Evolutionary conservation across 64 coral and sea anemone species (phyloP).

Genomic region (Stichodactyla helianthus): DNA sequence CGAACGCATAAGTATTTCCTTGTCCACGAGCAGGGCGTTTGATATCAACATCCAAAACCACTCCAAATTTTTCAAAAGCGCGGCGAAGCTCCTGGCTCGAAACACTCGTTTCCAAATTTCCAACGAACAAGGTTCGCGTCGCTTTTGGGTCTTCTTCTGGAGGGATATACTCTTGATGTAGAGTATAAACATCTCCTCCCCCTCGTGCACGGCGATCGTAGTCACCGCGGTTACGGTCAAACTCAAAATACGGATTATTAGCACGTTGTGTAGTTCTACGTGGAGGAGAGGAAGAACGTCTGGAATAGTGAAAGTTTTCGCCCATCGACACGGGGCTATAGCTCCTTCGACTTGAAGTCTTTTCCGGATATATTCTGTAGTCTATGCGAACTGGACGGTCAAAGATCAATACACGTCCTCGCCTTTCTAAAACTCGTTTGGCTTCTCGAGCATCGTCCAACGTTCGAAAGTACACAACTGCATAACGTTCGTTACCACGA

Average conservation of each 20-base stretch:
- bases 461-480: conserved; percentile 95
- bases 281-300: conserved; percentile 56
- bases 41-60: conserved; percentile 97
- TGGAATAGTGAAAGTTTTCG: conserved; percentile 61
- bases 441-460: conserved; percentile 80
- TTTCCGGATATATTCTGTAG: conserved; percentile 73
- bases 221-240: conserved; percentile 80
- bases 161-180: conserved; percentile 60
- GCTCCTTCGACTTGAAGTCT: conserved; percentile 53
- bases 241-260: conserved; percentile 55
- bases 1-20: conserved; percentile 98
- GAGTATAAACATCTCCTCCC: conserved; percentile 44
- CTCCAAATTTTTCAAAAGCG: conserved; percentile 95
- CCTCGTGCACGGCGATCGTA: conserved; percentile 62
- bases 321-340: conserved; percentile 56
- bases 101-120: conserved; percentile 89
- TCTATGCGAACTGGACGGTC: conserved; percentile 82
- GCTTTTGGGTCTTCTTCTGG: conserved; percentile 97
- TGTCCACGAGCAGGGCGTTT: conserved; percentile 94
- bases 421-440: conserved; percentile 84
- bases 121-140: conserved; percentile 94
- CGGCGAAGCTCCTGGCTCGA: conserved; percentile 87
- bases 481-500: conserved; percentile 93
- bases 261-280: conserved; percentile 63
- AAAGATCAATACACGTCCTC: conserved; percentile 72